These are phyloP conservation scores for Drosophila mayri DNA, from an alignment of 1,140 invertebrate genomes.

Conservation along the genomic window DNA sequence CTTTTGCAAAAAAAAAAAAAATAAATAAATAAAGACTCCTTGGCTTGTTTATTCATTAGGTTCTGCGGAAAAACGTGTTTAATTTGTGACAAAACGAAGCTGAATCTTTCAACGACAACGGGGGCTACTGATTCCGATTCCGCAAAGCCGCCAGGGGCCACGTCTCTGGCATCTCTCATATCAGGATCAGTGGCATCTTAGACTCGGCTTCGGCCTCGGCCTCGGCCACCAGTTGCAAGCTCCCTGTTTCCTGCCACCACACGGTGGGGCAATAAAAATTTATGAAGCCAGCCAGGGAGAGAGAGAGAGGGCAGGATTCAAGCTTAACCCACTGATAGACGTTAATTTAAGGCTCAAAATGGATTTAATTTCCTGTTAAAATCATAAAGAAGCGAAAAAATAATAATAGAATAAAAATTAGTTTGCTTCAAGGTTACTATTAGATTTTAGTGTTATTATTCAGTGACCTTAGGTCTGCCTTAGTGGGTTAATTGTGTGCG, in stretches of 20 bases:
- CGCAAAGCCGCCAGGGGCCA: neutral
- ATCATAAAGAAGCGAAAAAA: neutral
- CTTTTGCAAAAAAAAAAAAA: too few species aligned
- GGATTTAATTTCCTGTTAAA: neutral
- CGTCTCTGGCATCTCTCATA: conserved; percentile 23
- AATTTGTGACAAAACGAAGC: conserved; percentile 84
- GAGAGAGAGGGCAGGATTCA: conserved; percentile 2
- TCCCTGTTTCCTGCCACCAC: neutral
- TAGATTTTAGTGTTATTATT: too few species aligned
- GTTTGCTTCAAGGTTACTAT: neutral
- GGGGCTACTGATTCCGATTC: conserved; percentile 10
- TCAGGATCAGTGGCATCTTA: conserved; percentile 44
- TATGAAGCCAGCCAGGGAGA: conserved; percentile 39
- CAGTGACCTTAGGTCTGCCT: neutral
- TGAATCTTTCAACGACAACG: conserved; percentile 46
- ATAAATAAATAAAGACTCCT: conserved; percentile 4
- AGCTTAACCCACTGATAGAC: conserved; percentile 11
- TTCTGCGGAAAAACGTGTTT: conserved; percentile 84
- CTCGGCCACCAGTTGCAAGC: neutral
- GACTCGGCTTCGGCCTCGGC: conserved; percentile 3
- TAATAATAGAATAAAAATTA: neutral
- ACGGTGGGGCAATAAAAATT: conserved; percentile 62
- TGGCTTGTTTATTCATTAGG: conserved; percentile 83
- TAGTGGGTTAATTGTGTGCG: conserved; percentile 7
- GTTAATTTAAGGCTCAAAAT: neutral